A percentile compares a stretch with the other conserved stretches of the same genome.
Evolutionary conservation across 2,113 vertebrate species (phyloP).

Genomic region (Pelmatolapia mariae): DNA sequence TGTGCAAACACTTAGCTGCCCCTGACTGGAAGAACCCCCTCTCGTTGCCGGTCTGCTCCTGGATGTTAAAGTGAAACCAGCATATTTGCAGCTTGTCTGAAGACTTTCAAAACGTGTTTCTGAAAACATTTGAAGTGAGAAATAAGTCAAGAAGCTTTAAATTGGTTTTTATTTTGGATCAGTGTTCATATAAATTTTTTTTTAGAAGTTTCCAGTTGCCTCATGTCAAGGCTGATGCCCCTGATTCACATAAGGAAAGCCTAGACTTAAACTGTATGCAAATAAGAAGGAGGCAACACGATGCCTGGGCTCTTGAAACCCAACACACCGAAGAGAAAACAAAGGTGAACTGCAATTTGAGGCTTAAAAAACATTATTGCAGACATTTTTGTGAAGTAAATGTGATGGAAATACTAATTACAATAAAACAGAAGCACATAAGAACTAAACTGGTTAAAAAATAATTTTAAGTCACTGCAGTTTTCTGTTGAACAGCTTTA

Average conservation of each 20-base stretch:
- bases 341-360: background rate
- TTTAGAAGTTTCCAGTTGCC: background rate
- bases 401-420: background rate
- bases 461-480: background rate
- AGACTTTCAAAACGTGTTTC: background rate
- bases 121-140: background rate
- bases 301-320: background rate
- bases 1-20: background rate
- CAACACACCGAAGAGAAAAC: background rate
- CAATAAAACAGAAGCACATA: background rate
- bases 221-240: background rate
- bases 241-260: background rate
- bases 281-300: background rate
- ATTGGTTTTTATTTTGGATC: background rate
- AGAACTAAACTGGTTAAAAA: background rate
- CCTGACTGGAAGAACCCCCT: background rate
- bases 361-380: background rate
- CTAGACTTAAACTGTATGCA: background rate
- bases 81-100: background rate
- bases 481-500: background rate
- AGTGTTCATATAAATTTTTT: background rate
- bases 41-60: background rate
- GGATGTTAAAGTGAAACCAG: background rate
- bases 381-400: background rate
- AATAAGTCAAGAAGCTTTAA: background rate